phyloP scores from a whole-genome alignment of 2,888 invertebrate species.

The Tetheella fluctuosa region DNA sequence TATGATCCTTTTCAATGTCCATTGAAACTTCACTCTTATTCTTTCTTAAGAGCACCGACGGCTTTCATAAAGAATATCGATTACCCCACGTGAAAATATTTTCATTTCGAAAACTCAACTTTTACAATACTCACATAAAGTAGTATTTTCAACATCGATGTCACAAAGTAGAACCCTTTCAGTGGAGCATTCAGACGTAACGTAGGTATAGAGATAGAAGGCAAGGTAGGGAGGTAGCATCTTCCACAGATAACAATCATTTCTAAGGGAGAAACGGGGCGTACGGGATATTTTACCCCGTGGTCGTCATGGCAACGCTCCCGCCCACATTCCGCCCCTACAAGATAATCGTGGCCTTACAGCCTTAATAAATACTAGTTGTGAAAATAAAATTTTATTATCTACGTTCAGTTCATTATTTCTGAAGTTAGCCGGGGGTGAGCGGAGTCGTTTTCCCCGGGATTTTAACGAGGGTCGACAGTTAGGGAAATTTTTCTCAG shows the following conservation, averaged over 20 bases:
- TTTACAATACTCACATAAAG: slow-evolving; percentile 46
- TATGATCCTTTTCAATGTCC: background rate
- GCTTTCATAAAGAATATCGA: slow-evolving; percentile 58
- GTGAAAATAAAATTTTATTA: slow-evolving; percentile 80
- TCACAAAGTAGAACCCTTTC: slow-evolving; percentile 71
- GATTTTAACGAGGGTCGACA: slow-evolving; percentile 59
- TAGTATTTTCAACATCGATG: slow-evolving; percentile 39
- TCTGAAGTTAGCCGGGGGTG: slow-evolving; percentile 61
- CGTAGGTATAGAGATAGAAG: slow-evolving; percentile 65
- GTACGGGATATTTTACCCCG: slow-evolving; percentile 67
- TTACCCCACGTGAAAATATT: slow-evolving; percentile 36
- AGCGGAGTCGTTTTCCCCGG: slow-evolving; percentile 43
- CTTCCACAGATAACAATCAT: slow-evolving; percentile 80
- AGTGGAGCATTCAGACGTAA: slow-evolving; percentile 66
- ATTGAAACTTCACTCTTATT: slow-evolving; percentile 9
- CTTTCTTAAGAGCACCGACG: slow-evolving; percentile 18
- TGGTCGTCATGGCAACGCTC: slow-evolving; percentile 74
- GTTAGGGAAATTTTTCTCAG: slow-evolving; percentile 38
- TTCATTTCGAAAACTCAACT: slow-evolving; percentile 27
- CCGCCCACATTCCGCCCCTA: slow-evolving; percentile 69
- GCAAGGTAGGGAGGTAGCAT: slow-evolving; percentile 71
- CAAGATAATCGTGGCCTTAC: slow-evolving; percentile 66
- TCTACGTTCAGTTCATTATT: slow-evolving; percentile 75
- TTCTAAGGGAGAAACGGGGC: slow-evolving; percentile 70
- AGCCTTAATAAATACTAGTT: slow-evolving; percentile 69